Evolutionary conservation across 2,797 vertebrate species (phyloP).

Genomic region (Hippoglossus hippoglossus): DNA sequence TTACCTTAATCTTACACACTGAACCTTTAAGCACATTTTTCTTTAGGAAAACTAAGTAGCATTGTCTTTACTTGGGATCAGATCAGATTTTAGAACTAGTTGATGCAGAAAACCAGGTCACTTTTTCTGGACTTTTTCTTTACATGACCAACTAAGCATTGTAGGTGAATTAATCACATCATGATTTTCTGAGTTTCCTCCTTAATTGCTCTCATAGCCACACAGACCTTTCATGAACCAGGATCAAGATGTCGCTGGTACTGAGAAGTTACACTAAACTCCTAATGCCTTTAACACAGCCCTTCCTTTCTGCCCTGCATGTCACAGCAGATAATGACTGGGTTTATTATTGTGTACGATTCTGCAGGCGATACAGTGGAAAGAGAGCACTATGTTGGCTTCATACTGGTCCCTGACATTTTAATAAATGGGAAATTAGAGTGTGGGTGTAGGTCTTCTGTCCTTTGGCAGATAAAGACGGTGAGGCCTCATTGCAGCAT

Average conservation of each 20-base stretch:
- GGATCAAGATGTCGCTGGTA: not conserved
- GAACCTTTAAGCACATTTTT: too few relatives aligned
- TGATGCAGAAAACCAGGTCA: not conserved
- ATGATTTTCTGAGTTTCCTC: too few relatives aligned
- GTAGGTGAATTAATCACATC: too few relatives aligned
- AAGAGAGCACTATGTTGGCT: not conserved
- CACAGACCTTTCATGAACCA: not conserved
- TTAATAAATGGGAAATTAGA: constrained; percentile 17
- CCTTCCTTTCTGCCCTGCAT: not conserved
- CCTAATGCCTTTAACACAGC: not conserved
- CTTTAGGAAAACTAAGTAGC: too few relatives aligned
- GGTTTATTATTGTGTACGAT: not conserved
- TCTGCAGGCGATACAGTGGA: not conserved
- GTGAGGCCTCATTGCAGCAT: constrained; percentile 4
- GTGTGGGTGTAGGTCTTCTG: not conserved
- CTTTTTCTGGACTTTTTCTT: too few relatives aligned
- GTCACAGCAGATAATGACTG: not conserved
- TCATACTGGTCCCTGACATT: constrained; percentile 31
- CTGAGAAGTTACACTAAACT: too few relatives aligned
- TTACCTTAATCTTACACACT: too few relatives aligned
- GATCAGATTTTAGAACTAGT: too few relatives aligned
- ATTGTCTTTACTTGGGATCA: too few relatives aligned
- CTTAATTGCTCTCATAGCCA: too few relatives aligned
- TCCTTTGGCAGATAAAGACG: constrained; percentile 15
- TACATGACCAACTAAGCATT: too few relatives aligned